These are phyloP conservation scores for Bubo blakistoni DNA, from an alignment of 2,113 vertebrate species.

Conservation along the genomic window DNA sequence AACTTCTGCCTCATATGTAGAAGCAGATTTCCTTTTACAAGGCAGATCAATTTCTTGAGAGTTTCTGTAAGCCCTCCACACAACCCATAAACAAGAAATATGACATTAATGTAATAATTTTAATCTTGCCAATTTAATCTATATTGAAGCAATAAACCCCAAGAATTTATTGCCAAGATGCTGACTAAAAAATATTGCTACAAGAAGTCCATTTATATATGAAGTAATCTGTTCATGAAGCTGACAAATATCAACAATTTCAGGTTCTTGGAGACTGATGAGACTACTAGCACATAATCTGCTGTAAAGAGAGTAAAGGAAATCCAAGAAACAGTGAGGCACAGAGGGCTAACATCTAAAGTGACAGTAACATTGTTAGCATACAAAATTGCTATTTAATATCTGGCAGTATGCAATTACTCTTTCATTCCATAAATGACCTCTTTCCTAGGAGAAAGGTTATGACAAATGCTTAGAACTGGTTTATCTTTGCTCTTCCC, in stretches of 20 bases:
- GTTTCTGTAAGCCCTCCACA: background rate
- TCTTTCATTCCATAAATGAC: background rate
- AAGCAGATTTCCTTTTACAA: background rate
- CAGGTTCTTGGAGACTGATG: background rate
- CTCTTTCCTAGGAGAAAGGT: background rate
- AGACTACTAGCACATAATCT: background rate
- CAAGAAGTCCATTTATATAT: background rate
- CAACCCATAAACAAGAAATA: background rate
- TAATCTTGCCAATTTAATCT: background rate
- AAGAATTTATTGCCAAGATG: background rate
- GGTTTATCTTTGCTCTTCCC: background rate
- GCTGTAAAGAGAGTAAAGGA: background rate
- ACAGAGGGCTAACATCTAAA: background rate
- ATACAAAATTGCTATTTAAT: background rate
- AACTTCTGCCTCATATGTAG: background rate
- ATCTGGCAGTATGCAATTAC: background rate
- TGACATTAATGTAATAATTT: background rate
- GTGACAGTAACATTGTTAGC: background rate
- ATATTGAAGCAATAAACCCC: background rate
- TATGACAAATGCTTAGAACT: background rate
- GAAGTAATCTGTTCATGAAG: background rate
- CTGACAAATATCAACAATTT: background rate
- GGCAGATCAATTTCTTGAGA: background rate
- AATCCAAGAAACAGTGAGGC: background rate
- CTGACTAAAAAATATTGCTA: background rate